Conservation (phyloP, 2,797 vertebrate genomes). For the Nasua narica region DNA sequence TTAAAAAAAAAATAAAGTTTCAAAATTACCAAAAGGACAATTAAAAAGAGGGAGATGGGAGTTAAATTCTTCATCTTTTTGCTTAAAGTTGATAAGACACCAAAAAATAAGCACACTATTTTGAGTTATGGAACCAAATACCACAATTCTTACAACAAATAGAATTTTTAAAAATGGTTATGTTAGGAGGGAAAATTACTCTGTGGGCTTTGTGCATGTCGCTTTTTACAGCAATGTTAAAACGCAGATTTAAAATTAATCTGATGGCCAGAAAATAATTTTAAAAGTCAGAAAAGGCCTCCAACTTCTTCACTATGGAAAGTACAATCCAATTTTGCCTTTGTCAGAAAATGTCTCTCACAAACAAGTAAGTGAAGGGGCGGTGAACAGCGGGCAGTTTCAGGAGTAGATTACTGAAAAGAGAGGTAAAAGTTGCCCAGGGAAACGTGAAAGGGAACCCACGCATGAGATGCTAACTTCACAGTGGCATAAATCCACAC, state of each 20-base stretch:
- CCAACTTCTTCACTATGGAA: background rate
- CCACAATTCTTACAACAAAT: background rate
- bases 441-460: background rate
- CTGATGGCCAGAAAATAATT: background rate
- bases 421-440: background rate
- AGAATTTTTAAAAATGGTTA: background rate
- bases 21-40: background rate
- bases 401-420: background rate
- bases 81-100: background rate
- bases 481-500: background rate
- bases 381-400: background rate
- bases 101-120: background rate
- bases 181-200: background rate
- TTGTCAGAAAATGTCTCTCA: background rate
- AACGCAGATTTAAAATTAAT: background rate
- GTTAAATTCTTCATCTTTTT: background rate
- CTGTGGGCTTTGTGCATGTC: background rate
- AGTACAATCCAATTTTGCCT: background rate
- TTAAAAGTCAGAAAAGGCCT: background rate
- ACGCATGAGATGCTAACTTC: background rate
- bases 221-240: background rate
- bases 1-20: background rate
- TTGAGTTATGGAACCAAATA: background rate
- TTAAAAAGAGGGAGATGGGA: background rate
- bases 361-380: background rate